A percentile compares a stretch with the other conserved stretches of the same genome.
phyloP scores from a whole-genome alignment of 2,113 vertebrate genomes.

The Ptychochromis oligacanthus region DNA sequence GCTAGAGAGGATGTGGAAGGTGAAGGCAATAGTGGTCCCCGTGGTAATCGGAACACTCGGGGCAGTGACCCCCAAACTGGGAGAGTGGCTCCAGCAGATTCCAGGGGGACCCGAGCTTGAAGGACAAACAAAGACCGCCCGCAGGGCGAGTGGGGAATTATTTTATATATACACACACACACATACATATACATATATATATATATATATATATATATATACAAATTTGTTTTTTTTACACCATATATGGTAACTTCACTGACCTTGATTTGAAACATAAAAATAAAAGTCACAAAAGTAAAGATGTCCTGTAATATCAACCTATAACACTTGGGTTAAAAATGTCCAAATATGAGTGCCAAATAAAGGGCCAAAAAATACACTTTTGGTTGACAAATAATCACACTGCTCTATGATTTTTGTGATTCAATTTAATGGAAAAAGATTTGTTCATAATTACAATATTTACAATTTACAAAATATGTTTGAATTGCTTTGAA shows the following conservation, averaged over 20 bases:
- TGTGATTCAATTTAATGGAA: slow-evolving; percentile 26
- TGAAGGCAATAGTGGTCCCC: no score
- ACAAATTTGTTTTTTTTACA: not conserved
- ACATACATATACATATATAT: no score
- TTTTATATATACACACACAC: no score
- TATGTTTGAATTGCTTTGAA: no score
- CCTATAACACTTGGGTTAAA: not conserved
- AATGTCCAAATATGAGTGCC: not conserved
- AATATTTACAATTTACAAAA: slow-evolving; percentile 82
- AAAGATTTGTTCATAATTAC: slow-evolving; percentile 76
- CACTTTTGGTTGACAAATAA: not conserved
- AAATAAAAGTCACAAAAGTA: not conserved
- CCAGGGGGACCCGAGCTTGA: no score
- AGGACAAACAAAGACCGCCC: no score
- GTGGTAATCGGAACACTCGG: no score
- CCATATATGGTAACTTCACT: not conserved
- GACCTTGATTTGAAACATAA: not conserved
- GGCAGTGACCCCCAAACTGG: no score
- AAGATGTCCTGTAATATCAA: not conserved
- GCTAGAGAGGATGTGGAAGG: no score
- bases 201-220: no score
- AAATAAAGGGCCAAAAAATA: not conserved
- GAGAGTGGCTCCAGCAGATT: no score
- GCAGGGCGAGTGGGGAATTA: no score
- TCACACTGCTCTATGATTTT: not conserved